Evolutionary conservation across 2,888 invertebrate genomes (phyloP), one percentile per base, ranked within the genome.

Genomic region (Tyria jacobaeae): DNA sequence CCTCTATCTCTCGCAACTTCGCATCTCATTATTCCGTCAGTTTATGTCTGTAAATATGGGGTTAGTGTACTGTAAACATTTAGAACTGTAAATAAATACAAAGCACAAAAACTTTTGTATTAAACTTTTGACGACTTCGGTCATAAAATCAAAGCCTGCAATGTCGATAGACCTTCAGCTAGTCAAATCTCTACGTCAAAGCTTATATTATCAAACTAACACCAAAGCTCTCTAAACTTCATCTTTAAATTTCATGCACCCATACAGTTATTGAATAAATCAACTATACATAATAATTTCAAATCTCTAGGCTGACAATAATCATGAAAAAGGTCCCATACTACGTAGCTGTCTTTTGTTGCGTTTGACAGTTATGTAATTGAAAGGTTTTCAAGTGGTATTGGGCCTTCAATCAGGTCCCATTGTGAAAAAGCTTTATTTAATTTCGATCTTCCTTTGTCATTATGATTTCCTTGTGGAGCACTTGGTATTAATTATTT

Each of bases 311-410:
- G 60, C 57, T 62, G 72, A 76, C 66, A 76, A 67, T 71, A 49
- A 47, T 55, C 54, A 52, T 27, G 51, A 77, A 75, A 73, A 71
- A 73, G 67, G 64, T 63, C 62, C 48, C 39, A 24, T 24, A 25
- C 61, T 25, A 35, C 56, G 47, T 4, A 21, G 35, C 52, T n/a
- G 25, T 9, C 35, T 72, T 73, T 70, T 75, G 76, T 84, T 88
- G 90, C 77, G 70, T 69, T 59, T 87, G 90, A 89, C 90, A 89
- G 84, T 82, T 76, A 62, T 39, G 78, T 87, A 89, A 89, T 90
- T 87, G 89, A 88, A 88, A 83, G 87, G 79, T 83, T 81, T 86
- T 83, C 68, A 76, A 89, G 87, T 73, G 78, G 71, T 44, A 77
- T 82, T 77, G 70, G 68, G 68, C 77, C 74, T 80, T 79, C 83